phyloP scores from a whole-genome alignment of 2,888 invertebrate species.

The Latheticus oryzae region DNA sequence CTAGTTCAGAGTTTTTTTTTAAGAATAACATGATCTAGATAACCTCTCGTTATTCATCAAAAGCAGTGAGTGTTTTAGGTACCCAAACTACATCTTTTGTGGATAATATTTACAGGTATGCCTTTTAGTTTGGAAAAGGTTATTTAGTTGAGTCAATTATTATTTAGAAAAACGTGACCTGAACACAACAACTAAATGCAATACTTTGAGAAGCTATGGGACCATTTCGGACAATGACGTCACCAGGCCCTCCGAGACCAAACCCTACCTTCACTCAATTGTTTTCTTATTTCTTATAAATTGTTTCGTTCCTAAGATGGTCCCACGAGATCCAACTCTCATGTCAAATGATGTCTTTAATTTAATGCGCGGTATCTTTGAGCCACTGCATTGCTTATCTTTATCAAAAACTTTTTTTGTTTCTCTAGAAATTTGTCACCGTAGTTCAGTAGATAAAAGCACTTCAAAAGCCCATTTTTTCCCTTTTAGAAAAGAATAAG shows the following conservation, averaged over 20 bases:
- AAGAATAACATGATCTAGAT: no score
- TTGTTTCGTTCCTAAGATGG: conserved; percentile 59
- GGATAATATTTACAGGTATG: no score
- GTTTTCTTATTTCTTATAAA: conserved; percentile 64
- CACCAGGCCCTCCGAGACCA: conserved; percentile 55
- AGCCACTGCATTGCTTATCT: conserved; percentile 21
- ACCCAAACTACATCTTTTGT: no score
- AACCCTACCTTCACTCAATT: conserved; percentile 61
- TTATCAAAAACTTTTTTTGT: no score
- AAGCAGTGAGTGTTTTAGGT: no score
- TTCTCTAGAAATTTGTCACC: no score
- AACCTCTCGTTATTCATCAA: no score
- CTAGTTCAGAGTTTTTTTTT: no score
- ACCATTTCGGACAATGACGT: conserved; percentile 53
- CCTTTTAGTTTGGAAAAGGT: no score
- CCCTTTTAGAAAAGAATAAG: not conserved
- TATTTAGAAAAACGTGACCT: conserved; percentile 38
- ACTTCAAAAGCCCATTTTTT: no score
- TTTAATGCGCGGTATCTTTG: conserved; percentile 45
- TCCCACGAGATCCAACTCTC: conserved; percentile 56
- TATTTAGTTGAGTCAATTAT: conserved; percentile 37
- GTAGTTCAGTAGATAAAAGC: no score
- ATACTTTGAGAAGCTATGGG: conserved; percentile 45
- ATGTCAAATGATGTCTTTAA: conserved; percentile 60
- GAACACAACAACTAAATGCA: conserved; percentile 43